These are phyloP conservation scores for Macaca nemestrina DNA, from an alignment of 2,113 vertebrate species.

Conservation along the genomic window DNA sequence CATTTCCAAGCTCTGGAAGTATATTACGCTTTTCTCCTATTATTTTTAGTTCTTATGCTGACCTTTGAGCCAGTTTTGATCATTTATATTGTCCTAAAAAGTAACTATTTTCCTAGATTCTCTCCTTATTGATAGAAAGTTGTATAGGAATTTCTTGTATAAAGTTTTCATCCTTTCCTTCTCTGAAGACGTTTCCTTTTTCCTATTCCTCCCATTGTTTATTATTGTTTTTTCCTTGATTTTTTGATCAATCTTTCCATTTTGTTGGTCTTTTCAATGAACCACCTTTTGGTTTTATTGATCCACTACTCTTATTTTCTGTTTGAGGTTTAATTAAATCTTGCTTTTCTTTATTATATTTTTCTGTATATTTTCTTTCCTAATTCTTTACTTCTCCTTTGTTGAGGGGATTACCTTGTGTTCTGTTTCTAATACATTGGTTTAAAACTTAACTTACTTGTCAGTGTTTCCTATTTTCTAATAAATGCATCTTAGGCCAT, in stretches of 20 bases:
- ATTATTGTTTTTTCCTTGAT: neutral
- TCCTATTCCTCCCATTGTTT: neutral
- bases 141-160: neutral
- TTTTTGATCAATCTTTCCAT: neutral
- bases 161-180: neutral
- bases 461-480: neutral
- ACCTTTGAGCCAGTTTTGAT: neutral
- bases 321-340: neutral
- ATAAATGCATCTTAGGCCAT: neutral
- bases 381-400: neutral
- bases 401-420: neutral
- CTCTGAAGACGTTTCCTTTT: neutral
- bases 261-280: neutral
- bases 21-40: neutral
- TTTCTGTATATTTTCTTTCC: neutral
- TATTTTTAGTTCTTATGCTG: neutral
- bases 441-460: neutral
- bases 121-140: neutral
- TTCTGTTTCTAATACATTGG: neutral
- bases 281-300: neutral
- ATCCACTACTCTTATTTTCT: neutral
- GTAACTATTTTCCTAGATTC: neutral
- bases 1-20: neutral
- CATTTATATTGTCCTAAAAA: neutral
- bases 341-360: neutral